A percentile compares a stretch with the other conserved stretches of the same genome.
These are phyloP conservation scores for Muscicapa comitata DNA, from an alignment of 2,797 vertebrate genomes.

Conservation along the genomic window DNA sequence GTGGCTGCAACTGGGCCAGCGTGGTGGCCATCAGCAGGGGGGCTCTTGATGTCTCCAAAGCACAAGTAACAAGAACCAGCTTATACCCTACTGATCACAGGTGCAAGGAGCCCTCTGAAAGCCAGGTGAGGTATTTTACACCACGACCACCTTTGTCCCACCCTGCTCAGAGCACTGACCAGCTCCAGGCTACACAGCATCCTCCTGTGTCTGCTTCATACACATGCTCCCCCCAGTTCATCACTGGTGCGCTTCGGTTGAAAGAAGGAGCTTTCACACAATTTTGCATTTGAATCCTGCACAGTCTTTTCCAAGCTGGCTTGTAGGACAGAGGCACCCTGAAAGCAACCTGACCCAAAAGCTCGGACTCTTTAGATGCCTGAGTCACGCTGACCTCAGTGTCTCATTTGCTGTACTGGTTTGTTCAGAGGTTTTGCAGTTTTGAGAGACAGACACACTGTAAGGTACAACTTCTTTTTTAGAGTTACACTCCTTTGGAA, in stretches of 20 bases:
- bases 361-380: neutral
- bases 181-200: neutral
- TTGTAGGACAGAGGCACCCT: neutral
- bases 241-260: neutral
- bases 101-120: neutral
- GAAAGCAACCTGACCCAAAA: neutral
- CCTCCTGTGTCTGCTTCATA: neutral
- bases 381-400: neutral
- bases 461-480: neutral
- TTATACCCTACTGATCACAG: neutral
- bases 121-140: neutral
- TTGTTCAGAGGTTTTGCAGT: neutral
- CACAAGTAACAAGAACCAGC: neutral
- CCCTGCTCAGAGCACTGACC: neutral
- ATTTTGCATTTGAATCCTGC: neutral
- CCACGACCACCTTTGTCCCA: fast-evolving
- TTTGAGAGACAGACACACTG: neutral
- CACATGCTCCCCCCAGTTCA: fast-evolving
- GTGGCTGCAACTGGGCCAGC: neutral
- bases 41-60: neutral
- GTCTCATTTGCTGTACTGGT: neutral
- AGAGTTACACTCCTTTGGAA: neutral
- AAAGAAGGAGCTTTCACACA: neutral
- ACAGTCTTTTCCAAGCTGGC: neutral
- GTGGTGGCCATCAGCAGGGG: neutral